Base-by-base conservation (phyloP, 2,113 vertebrate species). In the Corythoichthys haematopterus region DNA sequence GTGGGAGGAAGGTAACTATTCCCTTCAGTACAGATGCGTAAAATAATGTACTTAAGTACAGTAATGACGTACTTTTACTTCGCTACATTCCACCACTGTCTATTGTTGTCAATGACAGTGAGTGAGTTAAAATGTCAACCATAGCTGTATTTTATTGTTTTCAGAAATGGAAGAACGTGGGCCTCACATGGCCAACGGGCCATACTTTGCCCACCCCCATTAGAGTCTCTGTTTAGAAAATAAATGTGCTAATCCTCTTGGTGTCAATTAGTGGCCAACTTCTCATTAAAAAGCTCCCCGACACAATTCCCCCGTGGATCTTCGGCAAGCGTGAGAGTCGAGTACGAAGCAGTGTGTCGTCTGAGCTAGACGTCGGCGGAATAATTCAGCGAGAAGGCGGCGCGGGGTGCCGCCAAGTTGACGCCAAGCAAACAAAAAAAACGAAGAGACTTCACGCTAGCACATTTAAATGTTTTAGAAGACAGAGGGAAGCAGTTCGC, bases 241-340 rank as follows among this genome's bases (percentile, higher is more conserved):
- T 67, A n/a, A 80, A 80, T 75, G 76, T 62, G 28, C 51, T 77
- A 77, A 88, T 82, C 68, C 73, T 78, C 78, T 66, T 64, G 66
- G 55, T 84, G 81, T 81, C 80, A 87, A 81, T 89, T 88, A 87
- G 75, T 65, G 66, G 69, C 6, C 37, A 8, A 37, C 36, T 59
- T 59, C 6, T 40, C 57, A 37, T 40, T 56, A 56, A 56, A 53
- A 53, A 56, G 11, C 33, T 28, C 53, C 28, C 53, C 35, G 11
- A 35, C 53, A 13, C 3, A 40, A 40, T 37, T 40, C 57, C 57
- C 38, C 36, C 57, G 36, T n/a, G 57, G 37, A 3, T 8, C 12
- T 12, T 43, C 40, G 6, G 16, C 2, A 4, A 1, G 38, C n/a
- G 13, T 9, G 38, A 43, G 58, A 55, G 52, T 35, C 16, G 9